phyloP scores from a whole-genome alignment of 2,113 vertebrate genomes.

The Odontesthes bonariensis region DNA sequence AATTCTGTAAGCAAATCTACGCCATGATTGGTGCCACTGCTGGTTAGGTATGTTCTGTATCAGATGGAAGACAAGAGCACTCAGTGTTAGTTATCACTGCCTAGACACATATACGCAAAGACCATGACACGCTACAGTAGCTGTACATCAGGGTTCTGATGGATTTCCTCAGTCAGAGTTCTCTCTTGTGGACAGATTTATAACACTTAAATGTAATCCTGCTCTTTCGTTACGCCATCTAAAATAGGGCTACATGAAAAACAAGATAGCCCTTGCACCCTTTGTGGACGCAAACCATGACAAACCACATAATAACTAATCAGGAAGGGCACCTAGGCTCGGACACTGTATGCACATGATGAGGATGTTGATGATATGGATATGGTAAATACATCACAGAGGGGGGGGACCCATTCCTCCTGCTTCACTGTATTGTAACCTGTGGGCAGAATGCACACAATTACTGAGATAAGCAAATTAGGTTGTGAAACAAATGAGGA shows the following conservation, averaged over 20 bases:
- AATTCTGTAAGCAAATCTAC: background rate
- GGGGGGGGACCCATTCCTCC: background rate
- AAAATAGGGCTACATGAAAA: background rate
- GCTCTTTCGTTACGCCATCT: background rate
- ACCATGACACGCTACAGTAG: background rate
- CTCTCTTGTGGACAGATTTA: background rate
- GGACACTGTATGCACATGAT: slow-evolving; percentile 1
- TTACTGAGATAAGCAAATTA: slow-evolving; percentile 53
- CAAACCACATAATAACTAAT: slow-evolving; percentile 16
- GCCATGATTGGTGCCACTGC: background rate
- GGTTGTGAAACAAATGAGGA: slow-evolving; percentile 25
- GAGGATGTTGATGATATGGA: slow-evolving; percentile 1
- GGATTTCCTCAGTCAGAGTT: background rate
- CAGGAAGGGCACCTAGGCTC: slow-evolving; percentile 17
- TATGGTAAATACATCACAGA: slow-evolving; percentile 2
- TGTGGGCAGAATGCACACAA: slow-evolving; percentile 12
- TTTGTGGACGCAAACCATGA: background rate
- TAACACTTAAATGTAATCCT: background rate
- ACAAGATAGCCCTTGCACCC: background rate
- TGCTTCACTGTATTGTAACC: slow-evolving; percentile 10
- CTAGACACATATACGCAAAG: background rate
- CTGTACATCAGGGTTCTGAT: too few relatives aligned
- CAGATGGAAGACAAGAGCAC: background rate
- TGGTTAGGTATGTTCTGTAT: background rate
- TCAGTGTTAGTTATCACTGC: background rate